Evolutionary conservation across 1,140 invertebrate species (phyloP).

Genomic region (Drosophila trapezifrons): DNA sequence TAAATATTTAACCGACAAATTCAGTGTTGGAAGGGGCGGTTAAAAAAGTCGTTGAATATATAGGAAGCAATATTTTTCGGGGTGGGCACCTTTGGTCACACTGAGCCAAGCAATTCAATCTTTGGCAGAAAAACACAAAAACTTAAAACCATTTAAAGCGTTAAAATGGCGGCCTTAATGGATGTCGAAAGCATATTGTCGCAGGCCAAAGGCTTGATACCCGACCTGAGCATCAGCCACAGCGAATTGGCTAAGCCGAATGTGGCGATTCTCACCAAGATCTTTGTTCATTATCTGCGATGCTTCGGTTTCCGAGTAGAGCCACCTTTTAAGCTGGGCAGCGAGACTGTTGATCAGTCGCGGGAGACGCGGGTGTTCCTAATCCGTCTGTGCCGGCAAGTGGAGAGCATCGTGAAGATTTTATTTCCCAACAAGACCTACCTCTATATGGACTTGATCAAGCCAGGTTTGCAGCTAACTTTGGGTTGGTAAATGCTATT

Average conservation of each 20-base stretch:
- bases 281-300: constrained; percentile 53
- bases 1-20: neutral
- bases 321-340: constrained; percentile 55
- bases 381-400: constrained; percentile 60
- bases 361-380: constrained; percentile 65
- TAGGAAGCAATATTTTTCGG: neutral
- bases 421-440: constrained; percentile 61
- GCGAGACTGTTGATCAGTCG: constrained; percentile 35
- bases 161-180: neutral
- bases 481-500: no score
- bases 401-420: constrained; percentile 66
- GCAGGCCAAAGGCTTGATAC: constrained; percentile 48
- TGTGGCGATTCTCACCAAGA: constrained; percentile 54
- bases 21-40: neutral
- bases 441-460: constrained; percentile 62
- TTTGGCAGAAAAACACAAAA: neutral
- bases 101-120: constrained; percentile 1
- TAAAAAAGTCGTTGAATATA: neutral
- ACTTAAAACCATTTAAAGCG: neutral
- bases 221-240: constrained; percentile 54
- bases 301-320: constrained; percentile 66
- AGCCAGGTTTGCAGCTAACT: constrained; percentile 44
- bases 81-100: constrained; percentile 6
- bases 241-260: constrained; percentile 56
- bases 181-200: constrained; percentile 46